Evolutionary conservation across 2,888 invertebrate genomes (phyloP), one percentile per base, ranked within the genome.

Genomic region (Antitype chi): DNA sequence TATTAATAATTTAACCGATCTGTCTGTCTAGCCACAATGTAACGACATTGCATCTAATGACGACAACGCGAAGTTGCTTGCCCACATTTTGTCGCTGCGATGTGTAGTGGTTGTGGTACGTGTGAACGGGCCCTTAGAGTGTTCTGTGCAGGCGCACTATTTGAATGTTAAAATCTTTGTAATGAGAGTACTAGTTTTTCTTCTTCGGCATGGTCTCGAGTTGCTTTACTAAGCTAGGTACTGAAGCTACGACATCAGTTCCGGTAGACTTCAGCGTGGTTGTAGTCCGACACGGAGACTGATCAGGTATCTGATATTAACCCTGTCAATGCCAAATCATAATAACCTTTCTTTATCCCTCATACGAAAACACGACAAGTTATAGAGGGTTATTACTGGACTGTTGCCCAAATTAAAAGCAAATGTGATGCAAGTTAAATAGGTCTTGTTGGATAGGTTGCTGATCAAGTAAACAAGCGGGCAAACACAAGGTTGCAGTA

Each of bases 161-260:
- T 75, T 78, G 60, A 87, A 77, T 82, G 55, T 69, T 64, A 78
- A 83, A 75, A 76, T 78, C 17, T 55, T 70, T 73, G 49, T 62
- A 59, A 53, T 47, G 59, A 66, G n/a, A 59, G 28, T 67, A 69
- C 8, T 66, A 69, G n/a, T 66, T 62, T 32, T 72, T 80, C 70
- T 70, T 82, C 78, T 62, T n/a, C 63, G 32, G 68, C 60, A 17
- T 59, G 68, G 38, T 47, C 15, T 47, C n/a, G 52, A 53, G 70
- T 69, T 60, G 59, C 32, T 62, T 66, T 80, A 62, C 32, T 80
- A 80, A 70, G 47, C 11, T 62, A 80, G 81, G 64, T 66, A 80
- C 59, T 57, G 60, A 25, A 57, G 66, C 84, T 74, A 80, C 20
- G 73, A 68, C 64, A 79, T 59, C 64, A 69, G 8, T 43, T 59